phyloP scores from a whole-genome alignment of 2,113 vertebrate species.

The Danionella cerebrum region DNA sequence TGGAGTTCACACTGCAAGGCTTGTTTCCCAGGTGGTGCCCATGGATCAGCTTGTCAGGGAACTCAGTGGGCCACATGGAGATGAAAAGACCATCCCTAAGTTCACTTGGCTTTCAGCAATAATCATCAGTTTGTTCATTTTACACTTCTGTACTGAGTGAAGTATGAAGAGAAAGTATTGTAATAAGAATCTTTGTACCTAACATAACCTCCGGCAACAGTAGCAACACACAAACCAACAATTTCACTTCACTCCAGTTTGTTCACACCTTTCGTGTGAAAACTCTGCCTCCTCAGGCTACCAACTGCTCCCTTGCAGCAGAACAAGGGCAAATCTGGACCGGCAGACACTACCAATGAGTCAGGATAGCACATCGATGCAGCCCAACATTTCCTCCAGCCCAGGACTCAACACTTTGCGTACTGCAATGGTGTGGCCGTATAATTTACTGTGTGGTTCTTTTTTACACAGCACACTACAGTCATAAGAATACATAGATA shows the following conservation, averaged over 20 bases:
- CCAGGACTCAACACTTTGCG: background rate
- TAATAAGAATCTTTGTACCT: slow-evolving; percentile 21
- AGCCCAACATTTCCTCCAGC: slow-evolving; percentile 15
- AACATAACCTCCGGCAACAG: slow-evolving; percentile 29
- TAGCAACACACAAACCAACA: slow-evolving; percentile 17
- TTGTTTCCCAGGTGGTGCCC: too few species aligned
- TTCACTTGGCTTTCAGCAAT: too few species aligned
- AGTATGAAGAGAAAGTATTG: background rate
- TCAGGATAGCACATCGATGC: slow-evolving; percentile 27
- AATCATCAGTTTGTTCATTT: background rate
- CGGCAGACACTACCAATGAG: slow-evolving; percentile 38
- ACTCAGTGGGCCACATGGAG: too few species aligned
- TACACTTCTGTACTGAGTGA: background rate
- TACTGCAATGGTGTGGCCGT: background rate
- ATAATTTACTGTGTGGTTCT: too few species aligned
- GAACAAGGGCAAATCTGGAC: slow-evolving; percentile 38
- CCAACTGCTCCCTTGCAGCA: slow-evolving; percentile 40
- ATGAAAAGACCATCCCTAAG: too few species aligned
- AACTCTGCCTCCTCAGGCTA: slow-evolving; percentile 36
- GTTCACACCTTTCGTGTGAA: slow-evolving; percentile 47
- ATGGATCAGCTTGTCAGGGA: too few species aligned
- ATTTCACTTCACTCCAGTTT: slow-evolving; percentile 29
- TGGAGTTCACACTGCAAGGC: too few species aligned
- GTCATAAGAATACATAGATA: too few species aligned
- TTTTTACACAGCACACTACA: too few species aligned